phyloP scores from a whole-genome alignment of 2,113 vertebrate species.

The Xiphorhynchus elegans region DNA sequence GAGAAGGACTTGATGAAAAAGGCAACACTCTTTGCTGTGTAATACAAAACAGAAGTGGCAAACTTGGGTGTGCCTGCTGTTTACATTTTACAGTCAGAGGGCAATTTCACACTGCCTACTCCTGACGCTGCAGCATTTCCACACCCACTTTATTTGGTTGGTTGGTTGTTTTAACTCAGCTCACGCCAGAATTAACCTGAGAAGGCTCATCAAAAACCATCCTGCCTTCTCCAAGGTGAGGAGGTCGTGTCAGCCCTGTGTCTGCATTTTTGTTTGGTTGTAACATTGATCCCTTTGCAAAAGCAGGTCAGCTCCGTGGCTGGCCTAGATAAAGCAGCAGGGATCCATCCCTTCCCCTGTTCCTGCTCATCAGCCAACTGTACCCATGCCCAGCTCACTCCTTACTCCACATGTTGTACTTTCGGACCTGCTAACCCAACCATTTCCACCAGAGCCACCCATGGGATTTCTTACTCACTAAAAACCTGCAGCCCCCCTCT shows the following conservation, averaged over 20 bases:
- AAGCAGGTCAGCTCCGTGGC: background rate
- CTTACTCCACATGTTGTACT: background rate
- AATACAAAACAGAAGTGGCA: background rate
- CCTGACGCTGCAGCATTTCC: conserved; percentile 30
- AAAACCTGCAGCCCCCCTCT: background rate
- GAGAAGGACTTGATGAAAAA: background rate
- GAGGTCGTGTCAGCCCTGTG: background rate
- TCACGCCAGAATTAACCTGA: background rate
- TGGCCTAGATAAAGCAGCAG: background rate
- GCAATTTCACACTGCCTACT: conserved; percentile 55
- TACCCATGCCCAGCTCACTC: background rate
- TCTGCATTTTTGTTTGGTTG: background rate
- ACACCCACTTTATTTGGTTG: background rate
- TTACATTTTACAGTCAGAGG: conserved; percentile 21
- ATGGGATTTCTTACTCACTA: background rate
- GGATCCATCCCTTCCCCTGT: background rate
- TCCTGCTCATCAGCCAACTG: background rate
- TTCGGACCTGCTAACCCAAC: background rate
- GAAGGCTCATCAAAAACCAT: background rate
- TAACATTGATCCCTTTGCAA: background rate
- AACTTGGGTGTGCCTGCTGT: conserved; percentile 22
- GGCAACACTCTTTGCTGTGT: background rate
- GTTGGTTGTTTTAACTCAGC: conserved; percentile 13
- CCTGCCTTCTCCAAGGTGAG: background rate
- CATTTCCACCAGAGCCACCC: background rate